Evolutionary conservation across 2,113 vertebrate species (phyloP).

Genomic region (Grammomys dolichurus): DNA sequence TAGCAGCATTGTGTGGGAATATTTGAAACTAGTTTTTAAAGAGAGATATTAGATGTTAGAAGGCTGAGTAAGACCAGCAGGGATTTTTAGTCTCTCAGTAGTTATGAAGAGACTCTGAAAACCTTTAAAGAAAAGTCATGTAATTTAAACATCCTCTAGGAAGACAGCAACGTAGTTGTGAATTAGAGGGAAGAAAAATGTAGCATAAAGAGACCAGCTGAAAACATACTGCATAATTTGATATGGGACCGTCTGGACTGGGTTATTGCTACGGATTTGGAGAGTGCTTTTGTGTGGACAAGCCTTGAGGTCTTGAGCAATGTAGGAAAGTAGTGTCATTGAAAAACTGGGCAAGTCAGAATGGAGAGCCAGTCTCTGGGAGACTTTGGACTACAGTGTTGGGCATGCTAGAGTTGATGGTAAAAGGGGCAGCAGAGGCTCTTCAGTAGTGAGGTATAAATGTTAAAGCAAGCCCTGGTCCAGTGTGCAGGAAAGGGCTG

Average conservation of each 20-base stretch:
- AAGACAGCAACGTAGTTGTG: neutral
- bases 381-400: neutral
- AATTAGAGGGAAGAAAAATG: neutral
- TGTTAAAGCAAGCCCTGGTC: neutral
- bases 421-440: neutral
- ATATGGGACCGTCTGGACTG: neutral
- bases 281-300: neutral
- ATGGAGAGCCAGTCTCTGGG: neutral
- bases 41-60: neutral
- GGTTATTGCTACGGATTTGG: neutral
- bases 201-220: neutral
- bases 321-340: neutral
- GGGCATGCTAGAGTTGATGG: neutral
- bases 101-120: neutral
- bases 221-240: neutral
- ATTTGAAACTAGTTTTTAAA: conserved; percentile 45
- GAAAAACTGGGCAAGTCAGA: neutral
- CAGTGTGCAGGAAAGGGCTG: neutral
- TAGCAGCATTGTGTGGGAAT: neutral
- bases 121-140: conserved; percentile 24
- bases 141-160: neutral
- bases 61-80: neutral
- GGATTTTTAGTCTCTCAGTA: neutral
- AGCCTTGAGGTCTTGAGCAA: neutral
- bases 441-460: neutral